These are phyloP conservation scores for Lateolabrax maculatus DNA, from an alignment of 2,797 vertebrate genomes.

Conservation along the genomic window DNA sequence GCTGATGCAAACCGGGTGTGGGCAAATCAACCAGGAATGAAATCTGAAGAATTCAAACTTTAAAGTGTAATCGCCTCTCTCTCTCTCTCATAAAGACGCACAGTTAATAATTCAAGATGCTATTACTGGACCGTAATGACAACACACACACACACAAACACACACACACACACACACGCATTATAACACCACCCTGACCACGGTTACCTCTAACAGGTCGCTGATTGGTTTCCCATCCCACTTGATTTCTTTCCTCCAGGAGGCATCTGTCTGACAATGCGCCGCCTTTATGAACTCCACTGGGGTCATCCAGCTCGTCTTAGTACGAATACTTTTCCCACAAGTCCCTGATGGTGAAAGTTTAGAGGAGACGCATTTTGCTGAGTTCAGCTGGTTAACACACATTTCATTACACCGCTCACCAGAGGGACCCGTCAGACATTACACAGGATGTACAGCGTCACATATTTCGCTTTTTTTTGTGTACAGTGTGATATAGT, in stretches of 20 bases:
- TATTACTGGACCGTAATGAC: background rate
- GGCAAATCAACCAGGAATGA: background rate
- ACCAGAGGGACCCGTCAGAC: background rate
- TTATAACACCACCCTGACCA: no score
- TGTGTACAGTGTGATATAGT: background rate
- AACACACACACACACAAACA: background rate
- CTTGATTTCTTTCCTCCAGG: slow-evolving; percentile 78
- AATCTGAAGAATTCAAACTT: background rate
- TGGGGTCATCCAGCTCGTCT: slow-evolving; percentile 78
- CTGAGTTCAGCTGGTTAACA: background rate
- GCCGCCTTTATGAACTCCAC: slow-evolving; percentile 68
- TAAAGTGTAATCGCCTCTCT: background rate
- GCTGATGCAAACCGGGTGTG: background rate
- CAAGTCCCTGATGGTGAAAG: slow-evolving; percentile 54
- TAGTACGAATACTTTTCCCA: slow-evolving; percentile 80
- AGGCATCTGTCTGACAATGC: background rate
- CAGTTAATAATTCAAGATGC: background rate
- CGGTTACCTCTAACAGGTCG: slow-evolving; percentile 69
- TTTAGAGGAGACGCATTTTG: background rate
- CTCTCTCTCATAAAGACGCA: background rate
- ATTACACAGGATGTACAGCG: background rate
- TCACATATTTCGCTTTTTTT: background rate
- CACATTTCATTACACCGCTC: background rate
- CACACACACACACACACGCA: background rate
- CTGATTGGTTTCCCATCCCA: slow-evolving; percentile 69